phyloP scores from a whole-genome alignment of 2,888 invertebrate genomes.

The Teleiodes luculella region DNA sequence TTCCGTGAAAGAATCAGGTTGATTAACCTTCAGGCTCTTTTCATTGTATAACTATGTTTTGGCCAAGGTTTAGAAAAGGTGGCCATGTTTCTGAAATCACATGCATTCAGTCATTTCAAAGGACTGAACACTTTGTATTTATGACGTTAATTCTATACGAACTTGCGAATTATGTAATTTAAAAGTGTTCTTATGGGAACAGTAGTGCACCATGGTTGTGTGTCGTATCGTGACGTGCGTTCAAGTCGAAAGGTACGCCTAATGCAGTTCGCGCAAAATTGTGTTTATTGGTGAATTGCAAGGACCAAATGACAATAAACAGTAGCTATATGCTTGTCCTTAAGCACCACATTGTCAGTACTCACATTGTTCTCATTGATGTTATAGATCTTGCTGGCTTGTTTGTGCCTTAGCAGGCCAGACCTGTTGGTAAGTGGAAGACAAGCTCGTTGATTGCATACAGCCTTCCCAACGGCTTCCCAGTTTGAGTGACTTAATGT shows the following conservation, averaged over 20 bases:
- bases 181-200: conserved; percentile 43
- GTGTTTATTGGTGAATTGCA: conserved; percentile 71
- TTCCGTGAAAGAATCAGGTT: conserved; percentile 45
- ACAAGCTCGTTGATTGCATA: conserved; percentile 55
- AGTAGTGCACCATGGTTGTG: conserved; percentile 45
- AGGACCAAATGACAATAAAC: conserved; percentile 71
- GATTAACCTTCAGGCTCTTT: conserved; percentile 53
- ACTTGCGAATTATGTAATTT: conserved; percentile 68
- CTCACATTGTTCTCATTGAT: conserved; percentile 75
- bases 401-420: conserved; percentile 86
- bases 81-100: conserved; percentile 76
- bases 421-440: conserved; percentile 84
- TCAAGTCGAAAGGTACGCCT: conserved; percentile 45
- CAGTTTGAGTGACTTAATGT: conserved; percentile 64
- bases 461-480: conserved; percentile 69
- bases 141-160: conserved; percentile 53
- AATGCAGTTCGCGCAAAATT: conserved; percentile 72
- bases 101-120: conserved; percentile 65
- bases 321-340: conserved; percentile 61
- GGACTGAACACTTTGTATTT: conserved; percentile 53
- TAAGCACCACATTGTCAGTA: conserved; percentile 68
- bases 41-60: conserved; percentile 72
- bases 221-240: conserved; percentile 49
- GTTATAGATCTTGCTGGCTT: conserved; percentile 87
- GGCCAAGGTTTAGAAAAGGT: conserved; percentile 60